Evolutionary conservation across 2,797 vertebrate genomes (phyloP), one percentile per base, ranked within the genome.

Genomic region (Paedocypris micromegethes): DNA sequence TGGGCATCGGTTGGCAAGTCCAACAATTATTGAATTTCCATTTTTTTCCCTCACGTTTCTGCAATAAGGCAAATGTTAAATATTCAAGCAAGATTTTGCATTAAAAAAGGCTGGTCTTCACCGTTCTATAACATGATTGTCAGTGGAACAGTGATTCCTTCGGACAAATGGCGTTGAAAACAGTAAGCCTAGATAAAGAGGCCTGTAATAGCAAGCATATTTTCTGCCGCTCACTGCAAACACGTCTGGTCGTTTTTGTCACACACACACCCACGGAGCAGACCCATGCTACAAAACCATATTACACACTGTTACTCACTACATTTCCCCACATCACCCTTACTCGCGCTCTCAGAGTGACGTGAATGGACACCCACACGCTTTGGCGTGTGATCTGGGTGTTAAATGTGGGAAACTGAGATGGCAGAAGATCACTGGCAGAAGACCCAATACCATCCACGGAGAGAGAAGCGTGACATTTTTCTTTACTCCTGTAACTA

Each of bases 321-420:
- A 52, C 69, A 61, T 70, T 57, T 66, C 9, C 50, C 55, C 45
- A 60, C 55, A 65, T 57, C 49, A 74, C 67, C 49, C 61, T 54
- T 58, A 59, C 9, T 61, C 66, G 61, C 75, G 63, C 66, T 73
- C 78, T 61, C 73, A 66, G 44, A 66, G 57, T 74, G 64, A 75
- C 70, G 65, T 68, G 63, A 52, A 68, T 58, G 48, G 41, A 64
- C 75, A 74, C 69, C 68, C 72, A 72, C 74, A 39, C 66, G 68
- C 9, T 68, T 64, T 75, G 67, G 72, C 70, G 65, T 68, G 70
- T 57, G 75, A 70, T 47, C 61, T 1, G 6, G 60, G 73, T 75
- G 78, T 73, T 76, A 74, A 72, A 75, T 72, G 68, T 77, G 72
- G 66, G 66, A 75, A 74, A 70, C 73, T 68, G 64, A 64, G 72